These are phyloP conservation scores for Anadara kagoshimensis DNA, from an alignment of 1,140 invertebrate species.

Conservation along the genomic window DNA sequence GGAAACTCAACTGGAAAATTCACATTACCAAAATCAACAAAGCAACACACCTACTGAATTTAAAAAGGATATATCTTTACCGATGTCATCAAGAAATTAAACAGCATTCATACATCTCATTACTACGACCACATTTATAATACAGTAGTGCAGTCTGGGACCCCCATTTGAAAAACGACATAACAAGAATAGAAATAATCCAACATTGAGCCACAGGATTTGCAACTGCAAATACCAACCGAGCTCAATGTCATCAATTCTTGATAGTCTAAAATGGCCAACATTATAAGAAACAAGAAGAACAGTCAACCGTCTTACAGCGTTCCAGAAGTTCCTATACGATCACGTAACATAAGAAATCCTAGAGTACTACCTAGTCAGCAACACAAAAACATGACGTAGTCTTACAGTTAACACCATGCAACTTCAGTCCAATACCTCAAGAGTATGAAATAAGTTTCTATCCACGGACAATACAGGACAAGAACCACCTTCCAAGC, in stretches of 20 bases:
- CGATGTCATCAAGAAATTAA: no score
- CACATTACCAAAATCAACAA: no score
- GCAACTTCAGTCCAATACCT: not conserved
- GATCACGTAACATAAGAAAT: not conserved
- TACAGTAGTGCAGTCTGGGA: slow-evolving; percentile 2
- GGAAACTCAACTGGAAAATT: no score
- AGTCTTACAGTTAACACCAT: no score
- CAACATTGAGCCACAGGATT: not conserved
- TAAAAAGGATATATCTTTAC: no score
- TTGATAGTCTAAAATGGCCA: not conserved
- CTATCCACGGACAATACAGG: no score
- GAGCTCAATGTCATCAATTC: not conserved
- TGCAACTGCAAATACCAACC: not conserved
- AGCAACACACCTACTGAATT: no score
- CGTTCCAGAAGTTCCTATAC: not conserved
- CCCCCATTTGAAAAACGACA: slow-evolving; percentile 6
- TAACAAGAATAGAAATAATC: not conserved
- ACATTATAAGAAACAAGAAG: not conserved
- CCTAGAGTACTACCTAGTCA: not conserved
- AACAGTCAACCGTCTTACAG: not conserved
- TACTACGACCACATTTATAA: not conserved
- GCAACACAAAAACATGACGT: not conserved
- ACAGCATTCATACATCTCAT: no score
- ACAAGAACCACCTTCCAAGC: no score
- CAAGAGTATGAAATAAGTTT: not conserved